Evolutionary conservation across 2,888 invertebrate genomes (phyloP), one percentile per base, ranked within the genome.

Genomic region (Cantharis rustica): DNA sequence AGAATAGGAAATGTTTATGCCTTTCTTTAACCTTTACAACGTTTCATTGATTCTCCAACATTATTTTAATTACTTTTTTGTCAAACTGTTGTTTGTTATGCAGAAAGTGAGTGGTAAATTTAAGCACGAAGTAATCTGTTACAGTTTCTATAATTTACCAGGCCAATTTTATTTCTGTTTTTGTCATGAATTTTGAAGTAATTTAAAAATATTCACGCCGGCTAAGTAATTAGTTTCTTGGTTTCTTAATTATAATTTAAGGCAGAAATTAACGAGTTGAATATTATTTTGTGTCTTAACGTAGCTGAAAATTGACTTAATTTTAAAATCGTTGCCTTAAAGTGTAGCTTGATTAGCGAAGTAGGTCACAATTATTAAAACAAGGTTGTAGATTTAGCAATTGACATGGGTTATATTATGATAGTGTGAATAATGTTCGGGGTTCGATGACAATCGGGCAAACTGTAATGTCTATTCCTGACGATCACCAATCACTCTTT

Each of bases 381-480:
- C 73, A 20, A 23, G 66, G 68, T 27, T 68, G 61, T 73, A 63
- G 71, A 75, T 78, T 75, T 70, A 71, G 27, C 61, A 63, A 73
- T 75, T 75, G 75, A 78, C 75, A 63, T 73, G 77, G 79, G 75
- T 77, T 64, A 79, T 80, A 47, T 47, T 47, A 78, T 79, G 79
- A 79, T 78, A 80, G 79, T 72, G 76, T 80, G 80, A 80, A 80
- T 79, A 80, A 80, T 80, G 79, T 76, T 61, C 68, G 69, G 78
- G 78, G 75, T 79, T 73, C 75, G 75, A 73, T 77, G 77, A 77
- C 79, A 79, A 79, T 79, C 71, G 77, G 77, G 75, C 79, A 75
- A 79, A 77, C 71, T 75, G 75, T 74, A 64, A 61, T 77, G 78
- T 79, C 77, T 75, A 72, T 75, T 62, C 72, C 73, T 66, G 68